Evolutionary conservation across 2,888 invertebrate genomes (phyloP), one percentile per base, ranked within the genome.

Genomic region (Melinaea menophilus): DNA sequence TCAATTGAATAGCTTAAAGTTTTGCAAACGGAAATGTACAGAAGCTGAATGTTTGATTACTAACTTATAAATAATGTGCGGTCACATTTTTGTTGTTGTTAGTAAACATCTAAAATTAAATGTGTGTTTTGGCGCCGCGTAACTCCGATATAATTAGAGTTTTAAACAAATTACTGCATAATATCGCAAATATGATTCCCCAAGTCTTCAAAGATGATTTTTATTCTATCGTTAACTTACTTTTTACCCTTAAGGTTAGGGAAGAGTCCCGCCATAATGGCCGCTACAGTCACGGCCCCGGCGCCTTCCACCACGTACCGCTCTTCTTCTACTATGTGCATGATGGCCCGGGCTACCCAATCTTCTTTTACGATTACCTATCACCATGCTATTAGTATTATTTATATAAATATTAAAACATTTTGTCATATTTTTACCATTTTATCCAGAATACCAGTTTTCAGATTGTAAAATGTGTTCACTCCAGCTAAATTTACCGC

Each of bases 221-320:
- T 9, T 22, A 41, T 41, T 13, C 31, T 22, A 54, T 5, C 13
- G n/a, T 59, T 13, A 65, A 63, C 82, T 82, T 76, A 96, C 96
- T 93, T 95, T 90, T 97, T 97, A 45, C 96, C 96, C 80, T 93
- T 93, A 22, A 97, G 91, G 72, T 97, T 96, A 12, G 96, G 94
- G 58, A 97, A 86, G 61, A 95, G 92, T 2, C 96, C 96, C 12
- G 95, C 94, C 72, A 97, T 86, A 65, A 97, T 92, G 3, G 96
- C 95, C 0, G 97, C 97, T 9, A 97, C 78, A 0, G 95, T 93
- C 2, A 94, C 92, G 0, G 97, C 97, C 0, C 96, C 97, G 13
- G 96, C 96, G 0, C 98, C 98, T 86, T 98, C 98, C 0, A 97
- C 95, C 0, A 98, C 95, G 68, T 95, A 95, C 79, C 96, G 96